phyloP scores from a whole-genome alignment of 1,140 invertebrate species.

The Heliconius hermathena region DNA sequence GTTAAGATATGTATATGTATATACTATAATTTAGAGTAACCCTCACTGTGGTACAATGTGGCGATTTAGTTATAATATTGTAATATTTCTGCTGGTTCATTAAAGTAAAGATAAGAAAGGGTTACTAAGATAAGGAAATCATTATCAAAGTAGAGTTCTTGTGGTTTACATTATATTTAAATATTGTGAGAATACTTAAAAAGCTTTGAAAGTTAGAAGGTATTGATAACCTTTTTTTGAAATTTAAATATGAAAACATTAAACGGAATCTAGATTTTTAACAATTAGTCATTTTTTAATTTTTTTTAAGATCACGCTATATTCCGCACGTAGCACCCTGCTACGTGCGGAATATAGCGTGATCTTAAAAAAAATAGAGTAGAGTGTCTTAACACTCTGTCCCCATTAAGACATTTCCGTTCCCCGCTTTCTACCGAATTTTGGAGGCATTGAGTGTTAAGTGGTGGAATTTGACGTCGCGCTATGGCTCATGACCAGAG shows the following conservation, averaged over 20 bases:
- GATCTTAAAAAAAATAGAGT: too few species aligned
- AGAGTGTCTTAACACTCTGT: too few species aligned
- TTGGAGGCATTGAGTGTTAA: too few species aligned
- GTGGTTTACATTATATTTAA: conserved; percentile 7
- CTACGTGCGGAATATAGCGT: too few species aligned
- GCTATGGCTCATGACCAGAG: too few species aligned
- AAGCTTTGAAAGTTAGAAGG: not conserved
- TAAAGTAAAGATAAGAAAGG: conserved; percentile 33
- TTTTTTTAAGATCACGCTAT: too few species aligned
- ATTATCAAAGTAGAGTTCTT: conserved; percentile 20
- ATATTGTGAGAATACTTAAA: not conserved
- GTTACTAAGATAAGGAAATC: conserved; percentile 26
- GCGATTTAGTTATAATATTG: not conserved
- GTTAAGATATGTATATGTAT: not conserved
- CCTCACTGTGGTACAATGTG: not conserved
- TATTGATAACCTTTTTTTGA: not conserved
- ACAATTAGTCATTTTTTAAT: not conserved
- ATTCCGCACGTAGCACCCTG: too few species aligned
- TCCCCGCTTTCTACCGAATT: too few species aligned
- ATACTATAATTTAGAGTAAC: not conserved
- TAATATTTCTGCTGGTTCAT: conserved; percentile 13
- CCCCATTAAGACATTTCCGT: too few species aligned
- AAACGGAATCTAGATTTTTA: too few species aligned
- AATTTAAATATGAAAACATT: not conserved
- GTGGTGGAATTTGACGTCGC: too few species aligned